Evolutionary conservation across 2,113 vertebrate species (phyloP).

Genomic region (Apodemus speciosus): DNA sequence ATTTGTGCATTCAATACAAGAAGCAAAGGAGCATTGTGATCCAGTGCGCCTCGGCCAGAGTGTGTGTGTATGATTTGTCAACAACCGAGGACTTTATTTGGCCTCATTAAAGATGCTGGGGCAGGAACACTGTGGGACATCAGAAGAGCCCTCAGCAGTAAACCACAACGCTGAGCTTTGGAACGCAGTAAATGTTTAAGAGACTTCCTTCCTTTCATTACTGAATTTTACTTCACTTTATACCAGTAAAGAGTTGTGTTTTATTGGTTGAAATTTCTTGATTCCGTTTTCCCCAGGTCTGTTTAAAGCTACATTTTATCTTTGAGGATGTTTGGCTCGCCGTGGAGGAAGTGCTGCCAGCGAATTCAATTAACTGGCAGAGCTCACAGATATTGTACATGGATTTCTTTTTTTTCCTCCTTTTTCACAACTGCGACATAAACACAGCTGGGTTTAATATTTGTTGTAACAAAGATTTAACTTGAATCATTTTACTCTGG

Average conservation of each 20-base stretch:
- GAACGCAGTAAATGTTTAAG: constrained; percentile 97
- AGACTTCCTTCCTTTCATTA: constrained; percentile 93
- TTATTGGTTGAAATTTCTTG: constrained; percentile 92
- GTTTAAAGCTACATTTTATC: constrained; percentile 88
- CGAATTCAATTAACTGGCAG: constrained; percentile 88
- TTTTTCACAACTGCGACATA: constrained; percentile 86
- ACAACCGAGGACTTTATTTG: constrained; percentile 91
- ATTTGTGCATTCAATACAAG: constrained; percentile 69
- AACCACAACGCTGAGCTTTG: constrained; percentile 89
- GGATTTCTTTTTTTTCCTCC: constrained; percentile 76
- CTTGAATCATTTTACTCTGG: constrained; percentile 77
- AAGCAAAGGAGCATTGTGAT: constrained; percentile 73
- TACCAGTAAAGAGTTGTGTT: constrained; percentile 89
- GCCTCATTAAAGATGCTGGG: constrained; percentile 92
- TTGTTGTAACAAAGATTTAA: constrained; percentile 85
- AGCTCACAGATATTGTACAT: constrained; percentile 82
- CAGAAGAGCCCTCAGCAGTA: constrained; percentile 91
- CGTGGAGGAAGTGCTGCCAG: constrained; percentile 87
- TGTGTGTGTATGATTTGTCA: constrained; percentile 87
- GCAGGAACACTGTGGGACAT: constrained; percentile 91
- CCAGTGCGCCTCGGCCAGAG: constrained; percentile 64
- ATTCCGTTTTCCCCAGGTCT: constrained; percentile 88
- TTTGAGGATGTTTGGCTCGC: constrained; percentile 87
- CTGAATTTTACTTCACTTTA: constrained; percentile 90
- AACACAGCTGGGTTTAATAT: constrained; percentile 89